phyloP scores from a whole-genome alignment of 2,888 invertebrate species.

The Prionchulus punctatus region DNA sequence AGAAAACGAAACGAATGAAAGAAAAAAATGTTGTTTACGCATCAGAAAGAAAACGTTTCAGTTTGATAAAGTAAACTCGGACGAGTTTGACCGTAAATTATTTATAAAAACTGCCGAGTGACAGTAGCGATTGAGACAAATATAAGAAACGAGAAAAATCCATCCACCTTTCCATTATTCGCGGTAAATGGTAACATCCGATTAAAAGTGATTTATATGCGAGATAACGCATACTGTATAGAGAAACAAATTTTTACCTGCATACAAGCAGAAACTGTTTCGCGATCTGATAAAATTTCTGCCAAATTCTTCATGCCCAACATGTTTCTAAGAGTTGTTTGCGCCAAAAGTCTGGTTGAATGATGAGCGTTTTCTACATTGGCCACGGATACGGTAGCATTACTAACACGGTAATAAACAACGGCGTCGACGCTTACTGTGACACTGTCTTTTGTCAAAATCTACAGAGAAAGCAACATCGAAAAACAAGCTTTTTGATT shows the following conservation, averaged over 20 bases:
- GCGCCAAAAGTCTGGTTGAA: constrained; percentile 34
- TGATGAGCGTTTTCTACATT: constrained; percentile 81
- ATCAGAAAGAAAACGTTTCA: no score
- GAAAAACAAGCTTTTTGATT: no score
- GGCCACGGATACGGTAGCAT: constrained; percentile 87
- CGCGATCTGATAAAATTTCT: constrained; percentile 87
- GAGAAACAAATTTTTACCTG: constrained; percentile 38
- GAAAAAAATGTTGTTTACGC: no score
- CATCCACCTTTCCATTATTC: not conserved
- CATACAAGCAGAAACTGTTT: constrained; percentile 80
- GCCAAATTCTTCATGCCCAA: constrained; percentile 88
- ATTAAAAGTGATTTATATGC: not conserved
- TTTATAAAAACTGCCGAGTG: no score
- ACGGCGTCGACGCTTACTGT: constrained; percentile 87
- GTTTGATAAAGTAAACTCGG: no score
- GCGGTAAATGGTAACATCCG: constrained; percentile 1
- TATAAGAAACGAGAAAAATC: no score
- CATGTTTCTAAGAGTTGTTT: constrained; percentile 50
- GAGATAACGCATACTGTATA: not conserved
- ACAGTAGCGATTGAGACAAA: no score
- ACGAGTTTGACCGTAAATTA: no score
- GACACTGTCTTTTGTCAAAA: constrained; percentile 85
- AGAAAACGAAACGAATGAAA: no score
- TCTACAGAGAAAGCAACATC: constrained; percentile 43
- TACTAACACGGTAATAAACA: constrained; percentile 51